Percentiles rank a stretch among this genome's conserved stretches.
phyloP scores from a whole-genome alignment of 2,113 vertebrate genomes.

The Mohoua ochrocephala region DNA sequence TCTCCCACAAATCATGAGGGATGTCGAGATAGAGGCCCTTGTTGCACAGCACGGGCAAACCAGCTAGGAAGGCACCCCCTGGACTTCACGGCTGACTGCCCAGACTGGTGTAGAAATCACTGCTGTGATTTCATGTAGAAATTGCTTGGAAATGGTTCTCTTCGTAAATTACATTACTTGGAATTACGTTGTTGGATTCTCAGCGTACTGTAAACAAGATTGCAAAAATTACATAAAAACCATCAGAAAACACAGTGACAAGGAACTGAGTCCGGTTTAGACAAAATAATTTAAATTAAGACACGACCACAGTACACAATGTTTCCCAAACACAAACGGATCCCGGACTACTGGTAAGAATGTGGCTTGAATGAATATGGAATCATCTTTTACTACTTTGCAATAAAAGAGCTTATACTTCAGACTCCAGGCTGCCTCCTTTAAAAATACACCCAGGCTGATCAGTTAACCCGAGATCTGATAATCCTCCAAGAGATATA shows the following conservation, averaged over 20 bases:
- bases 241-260: not conserved
- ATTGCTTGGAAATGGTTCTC: not conserved
- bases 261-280: not conserved
- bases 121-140: not conserved
- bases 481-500: constrained; percentile 23
- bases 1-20: constrained; percentile 21
- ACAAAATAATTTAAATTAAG: not conserved
- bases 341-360: not conserved
- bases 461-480: not conserved
- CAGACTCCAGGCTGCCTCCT: constrained; percentile 28
- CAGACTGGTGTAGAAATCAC: constrained; percentile 13
- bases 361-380: not conserved
- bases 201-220: not conserved
- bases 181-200: not conserved
- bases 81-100: not conserved
- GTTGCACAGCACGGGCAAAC: not conserved
- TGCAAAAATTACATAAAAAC: not conserved
- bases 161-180: not conserved
- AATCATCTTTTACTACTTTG: not conserved
- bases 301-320: not conserved
- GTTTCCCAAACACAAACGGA: not conserved
- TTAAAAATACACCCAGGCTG: constrained; percentile 44
- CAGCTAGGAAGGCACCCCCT: not conserved
- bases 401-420: not conserved
- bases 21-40: not conserved